Evolutionary conservation across 2,888 invertebrate species (phyloP).

Genomic region (Leptinotarsa peninsularis): DNA sequence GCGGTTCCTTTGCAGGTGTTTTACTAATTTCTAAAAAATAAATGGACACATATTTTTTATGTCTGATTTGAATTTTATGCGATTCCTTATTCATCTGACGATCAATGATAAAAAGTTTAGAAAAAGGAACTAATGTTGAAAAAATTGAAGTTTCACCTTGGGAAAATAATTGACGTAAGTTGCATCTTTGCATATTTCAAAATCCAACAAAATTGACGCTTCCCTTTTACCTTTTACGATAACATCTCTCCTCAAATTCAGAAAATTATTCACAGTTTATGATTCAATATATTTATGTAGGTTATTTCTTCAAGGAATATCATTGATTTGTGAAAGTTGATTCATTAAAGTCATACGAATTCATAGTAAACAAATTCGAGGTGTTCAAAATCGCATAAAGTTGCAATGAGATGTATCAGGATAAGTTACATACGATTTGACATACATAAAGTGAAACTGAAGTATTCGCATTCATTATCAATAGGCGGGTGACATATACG

Average conservation of each 20-base stretch:
- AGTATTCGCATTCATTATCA: slow-evolving; percentile 23
- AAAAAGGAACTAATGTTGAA: no score
- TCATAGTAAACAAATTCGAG: background rate
- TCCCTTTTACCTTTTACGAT: background rate
- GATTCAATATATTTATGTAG: slow-evolving; percentile 1
- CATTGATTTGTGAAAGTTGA: slow-evolving; percentile 14
- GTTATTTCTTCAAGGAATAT: slow-evolving; percentile 8
- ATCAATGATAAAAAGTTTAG: no score
- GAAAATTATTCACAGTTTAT: background rate
- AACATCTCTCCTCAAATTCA: background rate
- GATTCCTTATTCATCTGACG: no score
- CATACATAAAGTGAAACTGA: slow-evolving; percentile 33
- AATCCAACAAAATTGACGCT: background rate
- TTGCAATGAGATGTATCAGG: background rate
- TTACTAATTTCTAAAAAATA: no score
- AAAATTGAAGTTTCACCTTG: no score
- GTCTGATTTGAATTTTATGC: no score
- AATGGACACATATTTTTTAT: no score
- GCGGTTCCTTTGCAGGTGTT: no score
- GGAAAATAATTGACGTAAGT: no score
- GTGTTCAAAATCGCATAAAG: background rate
- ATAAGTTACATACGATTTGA: slow-evolving; percentile 27
- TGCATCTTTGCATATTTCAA: no score
- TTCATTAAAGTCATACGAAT: background rate
- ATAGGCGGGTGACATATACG: background rate